Evolutionary conservation across 2,888 invertebrate genomes (phyloP).

Genomic region (Resseliella maxima): DNA sequence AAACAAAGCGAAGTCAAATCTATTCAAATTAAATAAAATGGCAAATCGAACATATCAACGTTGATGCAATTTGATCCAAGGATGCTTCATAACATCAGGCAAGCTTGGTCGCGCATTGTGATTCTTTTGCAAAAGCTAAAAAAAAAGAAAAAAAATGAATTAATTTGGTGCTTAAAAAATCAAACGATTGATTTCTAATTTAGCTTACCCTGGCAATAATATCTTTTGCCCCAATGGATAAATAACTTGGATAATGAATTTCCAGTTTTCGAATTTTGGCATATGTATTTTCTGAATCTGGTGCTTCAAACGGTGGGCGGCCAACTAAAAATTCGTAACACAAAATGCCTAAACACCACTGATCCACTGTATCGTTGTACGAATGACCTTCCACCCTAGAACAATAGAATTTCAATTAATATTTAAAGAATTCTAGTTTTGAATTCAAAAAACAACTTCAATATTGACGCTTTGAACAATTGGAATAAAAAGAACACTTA

Average conservation of each 20-base stretch:
- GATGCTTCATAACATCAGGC: slow-evolving; percentile 77
- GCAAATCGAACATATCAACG: too few relatives aligned
- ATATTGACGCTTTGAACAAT: background rate
- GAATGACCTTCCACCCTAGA: slow-evolving; percentile 74
- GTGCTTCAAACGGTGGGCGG: slow-evolving; percentile 90
- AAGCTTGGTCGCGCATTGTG: slow-evolving; percentile 76
- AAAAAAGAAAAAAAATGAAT: background rate
- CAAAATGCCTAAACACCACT: slow-evolving; percentile 93
- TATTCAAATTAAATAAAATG: too few relatives aligned
- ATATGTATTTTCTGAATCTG: slow-evolving; percentile 77
- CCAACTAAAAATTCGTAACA: slow-evolving; percentile 96
- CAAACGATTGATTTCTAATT: too few relatives aligned
- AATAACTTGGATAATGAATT: slow-evolving; percentile 74
- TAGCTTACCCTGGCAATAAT: slow-evolving; percentile 79
- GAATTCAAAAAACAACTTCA: too few relatives aligned
- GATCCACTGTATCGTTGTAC: slow-evolving; percentile 88
- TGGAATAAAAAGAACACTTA: background rate
- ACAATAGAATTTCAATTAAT: too few relatives aligned
- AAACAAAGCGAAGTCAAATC: too few relatives aligned
- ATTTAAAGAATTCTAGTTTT: too few relatives aligned
- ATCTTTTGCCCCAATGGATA: slow-evolving; percentile 78
- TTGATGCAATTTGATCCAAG: slow-evolving; percentile 65
- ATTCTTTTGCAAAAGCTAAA: slow-evolving; percentile 74
- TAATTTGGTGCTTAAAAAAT: too few relatives aligned
- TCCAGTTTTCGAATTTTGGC: slow-evolving; percentile 75